Evolutionary conservation across 2,888 invertebrate species (phyloP), one percentile per base, ranked within the genome.

Genomic region (Yponomeuta malinellus): DNA sequence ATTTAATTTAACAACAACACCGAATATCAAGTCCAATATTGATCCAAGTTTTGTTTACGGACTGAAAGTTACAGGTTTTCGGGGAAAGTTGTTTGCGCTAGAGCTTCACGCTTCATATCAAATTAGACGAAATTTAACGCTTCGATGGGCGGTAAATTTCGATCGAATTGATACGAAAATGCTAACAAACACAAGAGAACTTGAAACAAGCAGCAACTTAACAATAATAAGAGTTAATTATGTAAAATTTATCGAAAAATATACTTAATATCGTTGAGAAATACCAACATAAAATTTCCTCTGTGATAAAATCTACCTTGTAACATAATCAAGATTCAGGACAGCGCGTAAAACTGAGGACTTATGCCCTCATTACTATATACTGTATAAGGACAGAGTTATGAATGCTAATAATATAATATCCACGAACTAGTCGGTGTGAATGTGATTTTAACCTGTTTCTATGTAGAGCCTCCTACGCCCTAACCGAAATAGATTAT

Each of bases 101-200:
- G 43, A 43, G 79, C 78, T 81, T 78, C 73, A 77, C 77, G 76
- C 72, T 73, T 78, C 75, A 82, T 81, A 84, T 77, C 73, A 75
- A 78, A 79, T 80, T 78, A 9, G 74, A 78, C 81, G 77, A 73
- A 79, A 77, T 74, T 75, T n/a, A 67, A 33, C 67, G 9, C 29
- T 75, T 77, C 75, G 74, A 72, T 72, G 75, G 76, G 76, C 79
- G 75, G 77, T 76, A 81, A 76, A 78, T 78, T 78, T 73, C 73
- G 78, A 79, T 78, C 72, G 73, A 80, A 77, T 79, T 78, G 77
- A 74, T 79, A 29, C 52, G 52, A 59, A 59, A 59, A 59, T 59
- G 15, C 52, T 59, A 59, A 59, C 52, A 59, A 59, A 59, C 52
- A 59, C 52, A 59, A 59, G 12, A 15, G 52, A 59, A 59, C 3